These are phyloP conservation scores for Bibio marci DNA, from an alignment of 2,888 invertebrate species.

Conservation along the genomic window DNA sequence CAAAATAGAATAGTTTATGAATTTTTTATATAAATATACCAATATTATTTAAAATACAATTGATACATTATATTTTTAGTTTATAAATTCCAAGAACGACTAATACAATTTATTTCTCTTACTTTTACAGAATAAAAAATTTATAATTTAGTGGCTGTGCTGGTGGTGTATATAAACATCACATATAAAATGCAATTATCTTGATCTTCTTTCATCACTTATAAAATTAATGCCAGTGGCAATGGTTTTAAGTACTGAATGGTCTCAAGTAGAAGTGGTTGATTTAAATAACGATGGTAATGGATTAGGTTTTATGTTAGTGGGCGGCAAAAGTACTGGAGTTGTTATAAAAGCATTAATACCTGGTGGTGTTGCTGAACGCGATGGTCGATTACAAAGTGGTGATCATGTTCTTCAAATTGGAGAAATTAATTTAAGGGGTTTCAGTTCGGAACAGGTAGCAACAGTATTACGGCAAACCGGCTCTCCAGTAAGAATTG, in stretches of 20 bases:
- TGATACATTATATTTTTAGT: too few species aligned
- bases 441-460: conserved; percentile 93
- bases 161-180: too few species aligned
- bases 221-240: conserved; percentile 5
- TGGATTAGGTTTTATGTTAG: conserved; percentile 95
- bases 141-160: too few species aligned
- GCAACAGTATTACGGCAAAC: conserved; percentile 60
- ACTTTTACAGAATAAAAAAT: too few species aligned
- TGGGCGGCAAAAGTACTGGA: conserved; percentile 94
- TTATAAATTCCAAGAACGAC: too few species aligned
- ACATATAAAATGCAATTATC: too few species aligned
- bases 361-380: conserved; percentile 92
- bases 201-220: too few species aligned
- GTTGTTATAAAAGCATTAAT: conserved; percentile 96
- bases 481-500: conserved; percentile 54
- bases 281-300: conserved; percentile 95
- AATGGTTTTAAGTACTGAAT: conserved; percentile 91
- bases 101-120: too few species aligned
- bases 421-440: conserved; percentile 84
- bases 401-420: conserved; percentile 97
- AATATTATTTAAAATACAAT: too few species aligned
- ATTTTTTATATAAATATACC: too few species aligned
- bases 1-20: too few species aligned
- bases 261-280: conserved; percentile 99
- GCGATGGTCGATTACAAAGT: conserved; percentile 85